Evolutionary conservation across 2,797 vertebrate species (phyloP).

Genomic region (Cynopterus sphinx): DNA sequence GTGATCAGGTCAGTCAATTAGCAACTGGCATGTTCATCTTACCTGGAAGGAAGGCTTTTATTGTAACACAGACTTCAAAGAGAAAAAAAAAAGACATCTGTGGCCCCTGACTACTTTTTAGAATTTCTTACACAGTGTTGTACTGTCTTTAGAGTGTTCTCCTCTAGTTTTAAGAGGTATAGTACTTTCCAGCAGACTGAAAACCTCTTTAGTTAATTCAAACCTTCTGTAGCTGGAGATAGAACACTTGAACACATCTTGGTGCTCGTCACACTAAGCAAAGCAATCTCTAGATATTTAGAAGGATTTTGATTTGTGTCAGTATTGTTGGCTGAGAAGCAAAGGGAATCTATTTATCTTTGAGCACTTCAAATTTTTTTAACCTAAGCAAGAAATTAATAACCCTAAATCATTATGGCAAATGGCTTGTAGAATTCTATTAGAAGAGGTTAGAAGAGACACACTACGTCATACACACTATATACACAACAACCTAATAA

Average conservation of each 20-base stretch:
- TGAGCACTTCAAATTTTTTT: neutral
- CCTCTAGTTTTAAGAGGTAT: neutral
- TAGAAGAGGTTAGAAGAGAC: neutral
- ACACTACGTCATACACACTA: neutral
- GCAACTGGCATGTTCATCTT: neutral
- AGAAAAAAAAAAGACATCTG: neutral
- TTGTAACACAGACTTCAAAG: neutral
- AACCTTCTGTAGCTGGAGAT: neutral
- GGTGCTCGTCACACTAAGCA: neutral
- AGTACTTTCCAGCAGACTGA: neutral
- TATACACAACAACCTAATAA: neutral
- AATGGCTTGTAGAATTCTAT: neutral
- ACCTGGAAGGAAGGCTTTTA: neutral
- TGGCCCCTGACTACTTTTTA: neutral
- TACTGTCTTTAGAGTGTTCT: neutral
- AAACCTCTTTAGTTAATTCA: neutral
- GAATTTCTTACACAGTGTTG: neutral
- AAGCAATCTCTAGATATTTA: neutral
- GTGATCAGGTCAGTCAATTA: neutral
- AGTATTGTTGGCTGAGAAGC: neutral
- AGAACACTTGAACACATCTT: neutral
- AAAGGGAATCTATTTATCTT: slow-evolving; percentile 16
- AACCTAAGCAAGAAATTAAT: neutral
- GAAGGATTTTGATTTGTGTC: slow-evolving; percentile 29
- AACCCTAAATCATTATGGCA: slow-evolving; percentile 16